Percentiles rank a stretch among this genome's conserved stretches.
These are phyloP conservation scores for Psettodes erumei DNA, from an alignment of 2,113 vertebrate genomes.

Conservation along the genomic window DNA sequence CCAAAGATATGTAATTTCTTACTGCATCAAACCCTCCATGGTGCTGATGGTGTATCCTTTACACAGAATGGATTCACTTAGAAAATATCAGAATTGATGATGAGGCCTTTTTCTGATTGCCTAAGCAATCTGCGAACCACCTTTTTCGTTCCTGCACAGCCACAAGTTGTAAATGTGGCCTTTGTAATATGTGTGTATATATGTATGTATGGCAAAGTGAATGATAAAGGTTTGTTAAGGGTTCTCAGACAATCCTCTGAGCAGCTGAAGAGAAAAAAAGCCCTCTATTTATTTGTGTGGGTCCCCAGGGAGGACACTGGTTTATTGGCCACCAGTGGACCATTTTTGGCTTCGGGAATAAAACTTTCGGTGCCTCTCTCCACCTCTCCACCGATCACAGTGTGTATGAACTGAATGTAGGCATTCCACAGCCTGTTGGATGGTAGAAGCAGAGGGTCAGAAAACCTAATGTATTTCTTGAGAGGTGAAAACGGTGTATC, in stretches of 20 bases:
- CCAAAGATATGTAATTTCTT: conserved; percentile 60
- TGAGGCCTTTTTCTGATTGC: conserved; percentile 2
- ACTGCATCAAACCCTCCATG: not conserved
- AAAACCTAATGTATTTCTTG: conserved; percentile 3
- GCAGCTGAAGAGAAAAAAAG: conserved; percentile 48
- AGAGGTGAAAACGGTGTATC: conserved; percentile 17
- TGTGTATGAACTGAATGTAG: conserved; percentile 38
- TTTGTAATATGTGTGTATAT: conserved; percentile 59
- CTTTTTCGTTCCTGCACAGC: not conserved
- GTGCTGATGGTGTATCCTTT: not conserved
- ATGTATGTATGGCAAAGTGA: conserved; percentile 51
- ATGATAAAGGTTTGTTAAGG: conserved; percentile 33
- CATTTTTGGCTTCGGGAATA: conserved; percentile 42
- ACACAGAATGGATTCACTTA: not conserved
- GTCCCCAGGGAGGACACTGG: conserved; percentile 43
- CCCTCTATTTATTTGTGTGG: conserved; percentile 68
- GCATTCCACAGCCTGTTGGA: conserved; percentile 57
- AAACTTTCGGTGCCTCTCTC: conserved; percentile 38
- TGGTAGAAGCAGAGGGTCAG: conserved; percentile 57
- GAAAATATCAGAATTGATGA: too few relatives aligned
- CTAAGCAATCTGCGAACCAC: conserved; percentile 4
- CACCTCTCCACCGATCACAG: conserved; percentile 53
- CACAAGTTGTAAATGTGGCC: conserved; percentile 30
- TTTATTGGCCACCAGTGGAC: conserved; percentile 50
- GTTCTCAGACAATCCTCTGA: conserved; percentile 30